Percentiles rank a stretch among this genome's conserved stretches.
These are phyloP conservation scores for Macropis europaea DNA, from an alignment of 2,888 invertebrate genomes.

Conservation along the genomic window DNA sequence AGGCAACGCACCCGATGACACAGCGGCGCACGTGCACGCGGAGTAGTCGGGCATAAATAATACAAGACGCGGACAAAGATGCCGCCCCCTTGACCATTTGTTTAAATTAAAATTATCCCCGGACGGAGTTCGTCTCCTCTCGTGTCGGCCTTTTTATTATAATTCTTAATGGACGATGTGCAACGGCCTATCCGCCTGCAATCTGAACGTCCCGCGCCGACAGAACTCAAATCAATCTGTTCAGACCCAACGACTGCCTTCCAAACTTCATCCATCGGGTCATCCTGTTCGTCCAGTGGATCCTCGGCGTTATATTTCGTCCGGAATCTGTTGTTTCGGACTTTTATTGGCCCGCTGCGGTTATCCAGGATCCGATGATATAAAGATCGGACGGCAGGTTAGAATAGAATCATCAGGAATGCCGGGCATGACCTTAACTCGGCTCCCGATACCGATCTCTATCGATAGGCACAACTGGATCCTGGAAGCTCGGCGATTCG, in stretches of 20 bases:
- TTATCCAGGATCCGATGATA: conserved; percentile 68
- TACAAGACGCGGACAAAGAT: conserved; percentile 79
- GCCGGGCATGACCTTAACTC: conserved; percentile 73
- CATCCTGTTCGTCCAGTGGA: not conserved
- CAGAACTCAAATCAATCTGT: too few relatives aligned
- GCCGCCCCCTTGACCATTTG: conserved; percentile 79
- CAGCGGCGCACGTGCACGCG: conserved; percentile 78
- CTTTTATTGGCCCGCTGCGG: conserved; percentile 47
- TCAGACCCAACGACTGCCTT: too few relatives aligned
- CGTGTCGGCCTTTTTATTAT: conserved; percentile 70
- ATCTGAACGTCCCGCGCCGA: not conserved
- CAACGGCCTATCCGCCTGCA: not conserved
- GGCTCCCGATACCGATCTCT: conserved; percentile 77
- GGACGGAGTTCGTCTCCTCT: conserved; percentile 33
- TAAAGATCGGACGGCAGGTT: conserved; percentile 70
- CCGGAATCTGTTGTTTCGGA: not conserved
- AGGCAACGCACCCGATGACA: conserved; percentile 75
- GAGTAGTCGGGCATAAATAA: conserved; percentile 79
- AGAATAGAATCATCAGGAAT: conserved; percentile 76
- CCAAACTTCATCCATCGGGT: not conserved
- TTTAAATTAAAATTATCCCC: conserved; percentile 79
- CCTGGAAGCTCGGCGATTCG: conserved; percentile 69
- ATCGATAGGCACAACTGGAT: conserved; percentile 72
- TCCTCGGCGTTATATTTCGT: conserved; percentile 10
- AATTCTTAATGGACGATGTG: conserved; percentile 72